Evolutionary conservation across 1,140 invertebrate species (phyloP).

Genomic region (Oncopodura yosiiana): DNA sequence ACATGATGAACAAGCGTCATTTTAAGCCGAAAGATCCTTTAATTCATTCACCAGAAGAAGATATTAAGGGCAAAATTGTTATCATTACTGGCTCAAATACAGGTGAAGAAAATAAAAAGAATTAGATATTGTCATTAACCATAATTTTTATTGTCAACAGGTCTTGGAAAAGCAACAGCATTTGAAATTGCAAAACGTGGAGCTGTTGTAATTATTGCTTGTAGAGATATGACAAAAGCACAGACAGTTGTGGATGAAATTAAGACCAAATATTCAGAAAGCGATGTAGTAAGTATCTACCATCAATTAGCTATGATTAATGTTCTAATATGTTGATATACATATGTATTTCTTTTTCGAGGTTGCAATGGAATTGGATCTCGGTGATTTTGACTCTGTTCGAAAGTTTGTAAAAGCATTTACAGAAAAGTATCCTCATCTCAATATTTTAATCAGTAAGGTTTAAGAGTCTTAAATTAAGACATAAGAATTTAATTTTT

Average conservation of each 20-base stretch:
- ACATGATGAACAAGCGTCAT: no score
- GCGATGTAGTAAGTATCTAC: not conserved
- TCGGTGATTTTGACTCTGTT: slow-evolving; percentile 61
- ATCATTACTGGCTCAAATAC: slow-evolving; percentile 70
- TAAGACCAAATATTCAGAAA: not conserved
- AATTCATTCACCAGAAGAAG: no score
- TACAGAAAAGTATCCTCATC: slow-evolving; percentile 48
- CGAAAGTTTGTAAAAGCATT: slow-evolving; percentile 56
- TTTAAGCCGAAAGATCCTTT: no score
- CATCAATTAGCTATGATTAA: not conserved
- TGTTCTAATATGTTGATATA: not conserved
- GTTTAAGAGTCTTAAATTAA: no score
- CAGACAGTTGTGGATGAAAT: slow-evolving; percentile 44
- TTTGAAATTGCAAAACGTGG: slow-evolving; percentile 13
- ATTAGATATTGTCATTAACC: no score
- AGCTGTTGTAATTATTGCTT: slow-evolving; percentile 42
- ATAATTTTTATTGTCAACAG: no score
- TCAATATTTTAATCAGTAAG: slow-evolving; percentile 56
- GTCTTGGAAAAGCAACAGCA: slow-evolving; percentile 12
- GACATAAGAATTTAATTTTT: no score
- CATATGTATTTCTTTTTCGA: not conserved
- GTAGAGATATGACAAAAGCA: slow-evolving; percentile 62
- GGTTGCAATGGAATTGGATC: slow-evolving; percentile 52
- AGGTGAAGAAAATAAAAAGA: no score
- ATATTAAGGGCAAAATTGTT: slow-evolving; percentile 50